phyloP scores from a whole-genome alignment of 1,140 invertebrate genomes.

The Sycophaga agraensis region DNA sequence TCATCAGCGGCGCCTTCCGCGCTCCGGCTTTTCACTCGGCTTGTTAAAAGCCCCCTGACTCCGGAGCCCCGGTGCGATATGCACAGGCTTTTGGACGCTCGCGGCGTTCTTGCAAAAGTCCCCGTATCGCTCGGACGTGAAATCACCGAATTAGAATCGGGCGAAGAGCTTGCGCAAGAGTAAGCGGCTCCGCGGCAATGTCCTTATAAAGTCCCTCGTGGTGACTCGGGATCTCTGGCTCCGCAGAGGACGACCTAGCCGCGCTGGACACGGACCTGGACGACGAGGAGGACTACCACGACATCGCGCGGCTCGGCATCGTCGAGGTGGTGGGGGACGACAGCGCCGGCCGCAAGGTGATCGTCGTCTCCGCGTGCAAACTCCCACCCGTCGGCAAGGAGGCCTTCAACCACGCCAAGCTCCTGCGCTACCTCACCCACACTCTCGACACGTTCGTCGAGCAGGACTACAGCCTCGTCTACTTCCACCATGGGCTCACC shows the following conservation, averaged over 20 bases:
- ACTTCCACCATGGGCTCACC: conserved; percentile 96
- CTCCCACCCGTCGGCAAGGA: conserved; percentile 81
- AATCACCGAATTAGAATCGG: too few species aligned
- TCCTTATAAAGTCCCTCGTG: too few species aligned
- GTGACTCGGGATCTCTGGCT: too few species aligned
- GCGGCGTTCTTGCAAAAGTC: too few species aligned
- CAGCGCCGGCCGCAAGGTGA: conserved; percentile 86
- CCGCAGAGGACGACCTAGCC: conserved; percentile 48
- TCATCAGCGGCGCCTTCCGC: too few species aligned
- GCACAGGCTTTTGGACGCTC: too few species aligned
- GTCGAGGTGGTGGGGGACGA: conserved; percentile 93
- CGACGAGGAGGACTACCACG: conserved; percentile 67
- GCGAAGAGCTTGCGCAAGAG: too few species aligned
- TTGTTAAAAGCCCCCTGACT: too few species aligned
- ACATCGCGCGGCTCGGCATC: conserved; percentile 80
- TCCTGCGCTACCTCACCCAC: conserved; percentile 87
- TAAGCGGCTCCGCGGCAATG: too few species aligned
- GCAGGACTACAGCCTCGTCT: conserved; percentile 98
- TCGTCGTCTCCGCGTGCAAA: conserved; percentile 92
- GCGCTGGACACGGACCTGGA: conserved; percentile 53
- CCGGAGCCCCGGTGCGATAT: too few species aligned
- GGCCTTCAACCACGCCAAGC: conserved; percentile 75
- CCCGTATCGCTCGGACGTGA: too few species aligned
- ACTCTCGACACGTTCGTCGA: conserved; percentile 98
- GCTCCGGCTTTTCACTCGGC: too few species aligned